phyloP scores from a whole-genome alignment of 2,797 vertebrate genomes.

The Silurus lanzhouensis region DNA sequence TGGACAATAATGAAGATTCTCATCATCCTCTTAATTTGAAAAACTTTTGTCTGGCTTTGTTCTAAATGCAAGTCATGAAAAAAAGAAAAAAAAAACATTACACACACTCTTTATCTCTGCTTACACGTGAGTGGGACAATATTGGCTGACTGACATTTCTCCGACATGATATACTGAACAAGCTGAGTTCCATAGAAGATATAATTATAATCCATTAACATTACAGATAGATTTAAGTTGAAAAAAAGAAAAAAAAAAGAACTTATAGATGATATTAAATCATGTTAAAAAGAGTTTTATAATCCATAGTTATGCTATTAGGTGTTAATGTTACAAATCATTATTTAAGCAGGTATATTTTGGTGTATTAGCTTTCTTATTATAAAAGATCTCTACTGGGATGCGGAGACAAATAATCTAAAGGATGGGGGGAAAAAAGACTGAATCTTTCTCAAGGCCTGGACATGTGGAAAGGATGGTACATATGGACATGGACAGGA shows the following conservation, averaged over 20 bases:
- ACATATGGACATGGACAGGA: not conserved
- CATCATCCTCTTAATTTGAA: slow-evolving; percentile 39
- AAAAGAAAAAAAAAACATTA: slow-evolving; percentile 22
- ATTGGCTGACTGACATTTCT: slow-evolving; percentile 44
- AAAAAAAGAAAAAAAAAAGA: slow-evolving; percentile 61
- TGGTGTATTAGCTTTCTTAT: slow-evolving; percentile 80
- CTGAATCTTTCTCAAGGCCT: slow-evolving; percentile 74
- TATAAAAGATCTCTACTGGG: slow-evolving; percentile 61
- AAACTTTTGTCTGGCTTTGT: slow-evolving; percentile 23
- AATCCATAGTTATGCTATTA: slow-evolving; percentile 76
- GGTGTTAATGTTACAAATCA: slow-evolving; percentile 79
- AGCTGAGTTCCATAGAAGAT: slow-evolving; percentile 61
- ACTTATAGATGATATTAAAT: slow-evolving; percentile 77
- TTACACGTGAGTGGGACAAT: slow-evolving; percentile 30
- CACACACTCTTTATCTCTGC: slow-evolving; percentile 48
- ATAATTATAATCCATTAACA: slow-evolving; percentile 77
- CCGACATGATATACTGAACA: slow-evolving; percentile 22
- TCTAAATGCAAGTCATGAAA: slow-evolving; percentile 38
- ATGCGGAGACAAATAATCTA: slow-evolving; percentile 8
- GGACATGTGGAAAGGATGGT: slow-evolving; percentile 65
- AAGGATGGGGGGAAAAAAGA: slow-evolving; percentile 30
- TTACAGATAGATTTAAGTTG: slow-evolving; percentile 77
- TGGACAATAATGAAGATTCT: slow-evolving; percentile 33
- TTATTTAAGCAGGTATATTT: slow-evolving; percentile 81
- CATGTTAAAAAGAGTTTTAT: slow-evolving; percentile 79